Evolutionary conservation across 2,113 vertebrate genomes (phyloP), one percentile per base, ranked within the genome.

Genomic region (Nettapus auritus): DNA sequence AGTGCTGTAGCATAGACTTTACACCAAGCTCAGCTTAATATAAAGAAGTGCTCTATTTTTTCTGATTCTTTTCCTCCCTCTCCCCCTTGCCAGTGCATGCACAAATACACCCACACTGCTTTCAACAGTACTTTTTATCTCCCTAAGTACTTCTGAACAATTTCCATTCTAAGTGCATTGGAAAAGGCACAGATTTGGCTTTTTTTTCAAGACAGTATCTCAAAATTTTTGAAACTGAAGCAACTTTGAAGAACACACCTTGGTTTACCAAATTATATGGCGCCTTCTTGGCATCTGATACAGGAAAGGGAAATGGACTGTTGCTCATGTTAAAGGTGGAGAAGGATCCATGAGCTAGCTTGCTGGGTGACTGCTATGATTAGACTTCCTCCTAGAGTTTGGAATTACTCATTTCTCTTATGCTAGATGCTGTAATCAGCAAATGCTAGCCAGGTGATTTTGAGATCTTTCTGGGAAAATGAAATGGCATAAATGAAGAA

Each of bases 31-130:
- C 38, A 46, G 31, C 36, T 56, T 74, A 92, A 81, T 36, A 78
- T n/a, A 2, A 20, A 46, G 70, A 94, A 93, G 52, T 79, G 62
- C 74, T 85, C 81, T 50, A 89, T 92, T 95, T 95, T n/a, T 96
- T n/a, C 31, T 82, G 50, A 90, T 88, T 95, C 52, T 87, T 86
- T 93, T 60, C 81, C 40, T 94, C 48, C 68, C 81, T 84, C 34
- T 94, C 18, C 48, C 25, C 38, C 33, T 84, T 84, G 74, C 86
- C 62, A 87, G 6, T 91, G 66, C 87, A 68, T 36, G 40, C 9
- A 74, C 86, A 84, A 84, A 89, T 87, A 91, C 91, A 93, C 96
- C 93, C 87, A 94, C 93, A 71, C 87, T 89, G 81, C 56, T 62
- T 82, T 95, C 78, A 89, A 21, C 87, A 76, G 79, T 94, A 89